These are phyloP conservation scores for Aphelenchoides bicaudatus DNA, from an alignment of 2,888 invertebrate genomes.

Conservation along the genomic window DNA sequence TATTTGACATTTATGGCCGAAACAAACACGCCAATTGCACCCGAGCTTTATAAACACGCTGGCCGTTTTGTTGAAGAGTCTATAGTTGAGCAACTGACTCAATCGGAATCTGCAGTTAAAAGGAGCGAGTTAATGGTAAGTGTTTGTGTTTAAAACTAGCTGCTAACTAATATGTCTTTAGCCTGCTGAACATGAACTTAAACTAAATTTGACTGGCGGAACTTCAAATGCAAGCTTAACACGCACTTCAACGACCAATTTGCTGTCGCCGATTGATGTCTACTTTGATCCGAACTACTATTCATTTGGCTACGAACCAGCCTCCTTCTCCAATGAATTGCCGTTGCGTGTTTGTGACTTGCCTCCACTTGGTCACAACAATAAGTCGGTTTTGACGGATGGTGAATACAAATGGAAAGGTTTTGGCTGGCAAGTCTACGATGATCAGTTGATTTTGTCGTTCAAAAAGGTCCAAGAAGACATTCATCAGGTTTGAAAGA, in stretches of 20 bases:
- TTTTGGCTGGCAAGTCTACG: constrained; percentile 64
- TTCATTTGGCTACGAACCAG: constrained; percentile 9
- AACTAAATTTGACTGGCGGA: constrained; percentile 7
- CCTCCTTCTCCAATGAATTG: constrained; percentile 16
- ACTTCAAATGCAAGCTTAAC: neutral
- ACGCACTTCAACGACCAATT: neutral
- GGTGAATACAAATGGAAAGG: constrained; percentile 66
- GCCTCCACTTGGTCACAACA: constrained; percentile 10
- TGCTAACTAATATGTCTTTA: neutral
- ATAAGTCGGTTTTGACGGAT: constrained; percentile 13
- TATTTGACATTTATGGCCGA: constrained; percentile 78
- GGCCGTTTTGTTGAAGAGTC: constrained; percentile 12
- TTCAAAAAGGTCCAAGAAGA: constrained; percentile 37
- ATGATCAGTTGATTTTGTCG: constrained; percentile 30
- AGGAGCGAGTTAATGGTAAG: constrained; percentile 1
- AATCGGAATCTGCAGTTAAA: too few species aligned
- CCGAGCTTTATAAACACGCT: neutral
- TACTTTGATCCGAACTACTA: neutral
- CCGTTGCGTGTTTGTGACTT: constrained; percentile 34
- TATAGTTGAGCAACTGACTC: too few species aligned
- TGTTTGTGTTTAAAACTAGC: constrained; percentile 2
- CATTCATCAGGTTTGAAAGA: constrained; percentile 25
- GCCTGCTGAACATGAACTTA: neutral
- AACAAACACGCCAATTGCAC: neutral
- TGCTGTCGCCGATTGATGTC: constrained; percentile 1